phyloP scores from a whole-genome alignment of 2,797 vertebrate species.

The Eurystomus glaucurus region DNA sequence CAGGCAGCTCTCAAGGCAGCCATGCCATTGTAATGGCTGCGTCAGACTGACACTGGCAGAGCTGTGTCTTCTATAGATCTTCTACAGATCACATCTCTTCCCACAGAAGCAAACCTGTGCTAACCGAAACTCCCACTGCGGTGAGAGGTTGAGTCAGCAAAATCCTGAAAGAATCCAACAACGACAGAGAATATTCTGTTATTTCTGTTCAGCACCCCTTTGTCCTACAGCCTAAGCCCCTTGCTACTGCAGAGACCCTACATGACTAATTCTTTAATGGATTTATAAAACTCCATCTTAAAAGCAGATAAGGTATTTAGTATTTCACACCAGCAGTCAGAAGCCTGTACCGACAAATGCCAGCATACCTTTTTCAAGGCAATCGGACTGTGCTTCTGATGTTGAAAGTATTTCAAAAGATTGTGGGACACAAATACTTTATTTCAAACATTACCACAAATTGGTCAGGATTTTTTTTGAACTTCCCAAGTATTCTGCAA shows the following conservation, averaged over 20 bases:
- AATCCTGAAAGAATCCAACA: not conserved
- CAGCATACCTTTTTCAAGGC: not conserved
- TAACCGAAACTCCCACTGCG: not conserved
- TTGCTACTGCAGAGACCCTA: not conserved
- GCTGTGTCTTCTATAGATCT: not conserved
- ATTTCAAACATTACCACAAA: not conserved
- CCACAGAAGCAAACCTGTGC: accelerated
- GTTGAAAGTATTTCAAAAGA: not conserved
- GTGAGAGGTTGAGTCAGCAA: not conserved
- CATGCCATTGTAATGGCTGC: not conserved
- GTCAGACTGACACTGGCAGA: not conserved
- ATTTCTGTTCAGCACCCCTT: not conserved
- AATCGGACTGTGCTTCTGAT: not conserved
- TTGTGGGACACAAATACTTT: not conserved
- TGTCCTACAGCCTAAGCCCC: not conserved
- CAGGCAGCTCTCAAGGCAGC: not conserved
- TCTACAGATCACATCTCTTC: not conserved
- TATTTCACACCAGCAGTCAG: not conserved
- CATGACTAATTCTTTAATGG: not conserved
- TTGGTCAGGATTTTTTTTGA: not conserved
- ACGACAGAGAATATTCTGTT: not conserved
- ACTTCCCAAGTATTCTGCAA: not conserved
- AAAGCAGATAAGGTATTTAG: not conserved
- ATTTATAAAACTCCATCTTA: not conserved
- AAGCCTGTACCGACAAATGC: not conserved